A percentile compares a stretch with the other conserved stretches of the same genome.
These are phyloP conservation scores for Sebastes iracundus DNA, from an alignment of 2,797 vertebrate species.

Conservation along the genomic window DNA sequence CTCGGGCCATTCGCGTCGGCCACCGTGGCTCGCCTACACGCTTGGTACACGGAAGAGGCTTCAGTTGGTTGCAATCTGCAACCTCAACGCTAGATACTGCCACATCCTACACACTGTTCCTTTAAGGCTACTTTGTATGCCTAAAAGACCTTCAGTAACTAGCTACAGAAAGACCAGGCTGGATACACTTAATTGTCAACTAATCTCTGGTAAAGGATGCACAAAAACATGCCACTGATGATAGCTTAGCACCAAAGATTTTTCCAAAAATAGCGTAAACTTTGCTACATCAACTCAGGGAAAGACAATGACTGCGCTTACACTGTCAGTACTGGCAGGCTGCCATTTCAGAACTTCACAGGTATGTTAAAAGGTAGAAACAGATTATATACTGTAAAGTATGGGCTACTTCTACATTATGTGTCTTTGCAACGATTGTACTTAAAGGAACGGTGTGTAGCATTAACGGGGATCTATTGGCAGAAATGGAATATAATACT, in stretches of 20 bases:
- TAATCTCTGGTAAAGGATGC: neutral
- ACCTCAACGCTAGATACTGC: too few relatives aligned
- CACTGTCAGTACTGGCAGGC: neutral
- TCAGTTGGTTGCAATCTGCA: too few relatives aligned
- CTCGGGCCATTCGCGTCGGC: too few relatives aligned
- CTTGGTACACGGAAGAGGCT: too few relatives aligned
- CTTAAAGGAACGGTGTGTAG: neutral
- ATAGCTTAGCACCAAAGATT: neutral
- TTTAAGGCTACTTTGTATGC: neutral
- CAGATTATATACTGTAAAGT: neutral
- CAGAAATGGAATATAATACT: neutral
- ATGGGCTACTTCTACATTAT: neutral
- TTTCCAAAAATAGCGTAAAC: neutral
- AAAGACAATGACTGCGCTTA: neutral
- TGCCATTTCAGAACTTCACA: neutral
- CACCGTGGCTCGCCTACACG: too few relatives aligned
- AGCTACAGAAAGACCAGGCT: neutral
- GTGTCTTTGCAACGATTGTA: neutral
- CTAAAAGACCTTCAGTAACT: neutral
- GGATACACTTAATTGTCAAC: neutral
- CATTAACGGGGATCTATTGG: neutral
- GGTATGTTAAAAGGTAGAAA: neutral
- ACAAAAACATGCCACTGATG: neutral
- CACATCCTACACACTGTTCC: too few relatives aligned
- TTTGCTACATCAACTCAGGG: neutral